phyloP scores from a whole-genome alignment of 92 coral and sea anemone genomes.

The Palythoa grandis region DNA sequence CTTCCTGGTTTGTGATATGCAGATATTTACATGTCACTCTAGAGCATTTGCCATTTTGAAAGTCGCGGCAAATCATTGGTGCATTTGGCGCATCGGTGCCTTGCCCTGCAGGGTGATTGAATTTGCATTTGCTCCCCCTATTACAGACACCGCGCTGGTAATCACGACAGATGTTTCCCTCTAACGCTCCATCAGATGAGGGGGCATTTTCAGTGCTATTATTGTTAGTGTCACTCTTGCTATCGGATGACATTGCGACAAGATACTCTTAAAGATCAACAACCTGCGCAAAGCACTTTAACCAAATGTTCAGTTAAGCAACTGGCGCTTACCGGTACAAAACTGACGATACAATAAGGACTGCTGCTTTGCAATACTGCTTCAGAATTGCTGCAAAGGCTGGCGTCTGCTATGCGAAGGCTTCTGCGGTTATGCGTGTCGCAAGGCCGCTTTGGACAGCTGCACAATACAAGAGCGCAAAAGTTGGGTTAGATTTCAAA shows the following conservation, averaged over 20 bases:
- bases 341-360: conserved; percentile 34
- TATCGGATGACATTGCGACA: conserved; percentile 34
- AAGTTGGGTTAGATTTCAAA: conserved; percentile 59
- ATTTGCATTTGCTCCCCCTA: conserved; percentile 97
- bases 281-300: conserved; percentile 60
- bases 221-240: conserved; percentile 66
- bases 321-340: conserved; percentile 61
- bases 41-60: conserved; percentile 95
- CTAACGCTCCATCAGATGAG: conserved; percentile 14
- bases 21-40: conserved; percentile 94
- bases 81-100: conserved; percentile 92
- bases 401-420: conserved; percentile 72
- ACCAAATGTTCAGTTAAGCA: conserved; percentile 50
- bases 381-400: conserved; percentile 72
- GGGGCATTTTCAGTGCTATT: conserved; percentile 63
- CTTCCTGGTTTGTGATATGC: conserved; percentile 87
- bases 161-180: conserved; percentile 88
- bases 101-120: conserved; percentile 93
- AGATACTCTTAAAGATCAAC: conserved; percentile 37
- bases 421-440: conserved; percentile 80
- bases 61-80: conserved; percentile 99
- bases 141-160: conserved; percentile 98
- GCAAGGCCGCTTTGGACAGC: conserved; percentile 85
- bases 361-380: conserved; percentile 47
- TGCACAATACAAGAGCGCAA: conserved; percentile 87